Evolutionary conservation across 2,797 vertebrate genomes (phyloP).

Genomic region (Sorex maritimensis): DNA sequence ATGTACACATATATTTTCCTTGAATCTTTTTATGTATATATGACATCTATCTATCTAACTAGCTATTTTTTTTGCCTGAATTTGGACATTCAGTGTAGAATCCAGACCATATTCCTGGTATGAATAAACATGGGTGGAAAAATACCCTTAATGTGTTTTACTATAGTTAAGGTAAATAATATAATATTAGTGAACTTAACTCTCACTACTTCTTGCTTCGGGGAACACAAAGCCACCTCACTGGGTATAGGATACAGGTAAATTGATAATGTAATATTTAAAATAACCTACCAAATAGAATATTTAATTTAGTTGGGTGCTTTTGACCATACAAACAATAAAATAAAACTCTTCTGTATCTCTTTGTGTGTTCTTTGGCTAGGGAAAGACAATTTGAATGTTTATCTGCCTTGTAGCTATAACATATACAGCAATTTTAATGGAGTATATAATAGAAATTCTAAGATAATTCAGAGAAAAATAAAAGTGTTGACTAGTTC

Average conservation of each 20-base stretch:
- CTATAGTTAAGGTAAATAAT: not conserved
- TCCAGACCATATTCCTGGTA: not conserved
- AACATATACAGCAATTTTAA: slow-evolving; percentile 46
- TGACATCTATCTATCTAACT: no score
- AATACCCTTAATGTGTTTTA: not conserved
- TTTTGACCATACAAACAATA: slow-evolving; percentile 50
- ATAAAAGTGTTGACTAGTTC: slow-evolving; percentile 61
- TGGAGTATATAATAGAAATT: slow-evolving; percentile 44
- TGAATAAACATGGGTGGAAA: not conserved
- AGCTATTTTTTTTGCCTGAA: not conserved
- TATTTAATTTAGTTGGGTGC: slow-evolving; percentile 43
- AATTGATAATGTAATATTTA: slow-evolving; percentile 6
- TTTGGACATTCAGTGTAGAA: slow-evolving; percentile 15
- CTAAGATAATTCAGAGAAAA: slow-evolving; percentile 73
- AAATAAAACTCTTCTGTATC: not conserved
- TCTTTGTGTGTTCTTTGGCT: slow-evolving; percentile 46
- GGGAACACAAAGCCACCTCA: not conserved
- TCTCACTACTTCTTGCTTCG: not conserved
- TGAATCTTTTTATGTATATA: no score
- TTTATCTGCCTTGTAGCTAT: slow-evolving; percentile 47
- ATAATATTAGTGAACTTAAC: not conserved
- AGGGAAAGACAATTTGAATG: slow-evolving; percentile 18
- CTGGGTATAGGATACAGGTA: not conserved
- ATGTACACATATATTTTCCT: no score
- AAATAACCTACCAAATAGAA: not conserved